Conservation (phyloP, 1,140 invertebrate species). For the Trissolcus basalis region DNA sequence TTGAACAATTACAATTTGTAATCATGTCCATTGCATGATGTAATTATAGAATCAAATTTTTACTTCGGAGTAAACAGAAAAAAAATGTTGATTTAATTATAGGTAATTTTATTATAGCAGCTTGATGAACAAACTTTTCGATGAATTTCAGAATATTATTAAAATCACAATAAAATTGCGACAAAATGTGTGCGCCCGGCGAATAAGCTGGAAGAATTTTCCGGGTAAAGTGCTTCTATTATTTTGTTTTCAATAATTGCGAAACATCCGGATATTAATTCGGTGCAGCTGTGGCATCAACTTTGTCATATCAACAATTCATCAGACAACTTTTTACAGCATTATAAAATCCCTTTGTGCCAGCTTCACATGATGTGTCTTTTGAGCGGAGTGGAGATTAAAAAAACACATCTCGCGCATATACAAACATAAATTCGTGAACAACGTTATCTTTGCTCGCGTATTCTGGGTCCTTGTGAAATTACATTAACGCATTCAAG, state of each 20-base stretch:
- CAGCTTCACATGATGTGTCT: conserved; percentile 31
- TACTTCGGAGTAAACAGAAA: too few relatives aligned
- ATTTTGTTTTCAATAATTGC: too few relatives aligned
- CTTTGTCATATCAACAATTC: conserved; percentile 49
- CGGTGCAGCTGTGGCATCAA: conserved; percentile 14
- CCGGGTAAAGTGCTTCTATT: too few relatives aligned
- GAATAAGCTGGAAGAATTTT: neutral
- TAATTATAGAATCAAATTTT: neutral
- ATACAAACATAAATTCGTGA: conserved; percentile 46
- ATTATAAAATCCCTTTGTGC: conserved; percentile 39
- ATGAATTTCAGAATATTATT: too few relatives aligned
- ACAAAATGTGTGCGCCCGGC: too few relatives aligned
- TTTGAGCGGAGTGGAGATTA: conserved; percentile 16
- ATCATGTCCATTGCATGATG: too few relatives aligned
- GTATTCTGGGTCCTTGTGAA: conserved; percentile 31
- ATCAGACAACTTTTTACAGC: conserved; percentile 34
- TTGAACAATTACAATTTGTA: too few relatives aligned
- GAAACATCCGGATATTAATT: conserved; percentile 31
- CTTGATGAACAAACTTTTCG: too few relatives aligned
- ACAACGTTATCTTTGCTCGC: conserved; percentile 40
- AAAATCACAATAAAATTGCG: too few relatives aligned
- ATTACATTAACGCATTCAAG: conserved; percentile 48
- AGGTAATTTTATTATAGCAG: too few relatives aligned
- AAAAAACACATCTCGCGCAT: conserved; percentile 11
- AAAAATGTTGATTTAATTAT: neutral